Conservation (phyloP, 2,113 vertebrate species). For the Epinephelus fuscoguttatus region DNA sequence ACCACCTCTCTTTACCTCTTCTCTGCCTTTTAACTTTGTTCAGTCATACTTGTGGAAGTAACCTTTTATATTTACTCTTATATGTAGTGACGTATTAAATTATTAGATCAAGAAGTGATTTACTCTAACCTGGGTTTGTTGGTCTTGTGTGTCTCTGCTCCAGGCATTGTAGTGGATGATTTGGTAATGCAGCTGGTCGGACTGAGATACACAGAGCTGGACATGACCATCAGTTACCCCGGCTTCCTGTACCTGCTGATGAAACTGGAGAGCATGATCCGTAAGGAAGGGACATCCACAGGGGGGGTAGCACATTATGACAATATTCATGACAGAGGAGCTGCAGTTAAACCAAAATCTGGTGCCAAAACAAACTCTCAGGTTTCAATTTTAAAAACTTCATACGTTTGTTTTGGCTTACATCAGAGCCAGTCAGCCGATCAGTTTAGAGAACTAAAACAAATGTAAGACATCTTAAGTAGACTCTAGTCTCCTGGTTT, state of each 20-base stretch:
- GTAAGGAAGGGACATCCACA: constrained; percentile 66
- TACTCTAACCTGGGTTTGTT: neutral
- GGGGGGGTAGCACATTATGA: too few species aligned
- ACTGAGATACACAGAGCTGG: constrained; percentile 81
- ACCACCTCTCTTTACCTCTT: neutral
- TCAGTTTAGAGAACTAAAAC: neutral
- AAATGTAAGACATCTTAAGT: neutral
- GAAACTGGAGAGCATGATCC: constrained; percentile 84
- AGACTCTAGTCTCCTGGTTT: too few species aligned
- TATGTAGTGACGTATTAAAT: neutral
- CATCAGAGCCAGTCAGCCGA: too few species aligned
- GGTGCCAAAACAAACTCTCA: neutral
- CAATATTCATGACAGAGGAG: too few species aligned
- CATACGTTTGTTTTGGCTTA: neutral
- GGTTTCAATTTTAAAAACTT: neutral
- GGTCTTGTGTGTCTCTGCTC: constrained; percentile 40
- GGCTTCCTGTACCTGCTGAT: constrained; percentile 84
- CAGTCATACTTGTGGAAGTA: neutral
- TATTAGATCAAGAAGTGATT: neutral
- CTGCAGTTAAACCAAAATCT: too few species aligned
- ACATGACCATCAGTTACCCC: constrained; percentile 84
- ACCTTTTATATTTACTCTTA: neutral
- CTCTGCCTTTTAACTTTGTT: neutral
- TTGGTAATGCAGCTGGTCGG: constrained; percentile 83
- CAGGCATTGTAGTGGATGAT: constrained; percentile 82